Evolutionary conservation across 2,888 invertebrate genomes (phyloP).

Genomic region (Alloscopus bannaensis): DNA sequence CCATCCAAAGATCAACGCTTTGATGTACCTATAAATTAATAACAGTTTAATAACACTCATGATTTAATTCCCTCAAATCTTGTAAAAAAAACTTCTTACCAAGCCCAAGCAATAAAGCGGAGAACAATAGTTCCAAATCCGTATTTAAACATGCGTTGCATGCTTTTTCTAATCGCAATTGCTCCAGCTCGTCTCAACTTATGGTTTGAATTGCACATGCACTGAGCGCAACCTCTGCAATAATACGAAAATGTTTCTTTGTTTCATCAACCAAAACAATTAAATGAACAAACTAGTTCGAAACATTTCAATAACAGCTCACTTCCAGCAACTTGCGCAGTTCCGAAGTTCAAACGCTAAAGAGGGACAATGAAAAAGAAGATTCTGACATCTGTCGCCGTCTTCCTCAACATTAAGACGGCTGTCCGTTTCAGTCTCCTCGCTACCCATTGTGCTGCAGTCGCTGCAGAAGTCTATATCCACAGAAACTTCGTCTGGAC

Average conservation of each 20-base stretch:
- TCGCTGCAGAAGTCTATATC: too few species aligned
- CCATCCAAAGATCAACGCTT: conserved; percentile 67
- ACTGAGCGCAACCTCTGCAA: conserved; percentile 60
- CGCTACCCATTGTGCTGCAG: not conserved
- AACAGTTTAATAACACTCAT: not conserved
- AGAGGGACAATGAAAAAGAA: conserved; percentile 27
- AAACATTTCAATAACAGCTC: conserved; percentile 1
- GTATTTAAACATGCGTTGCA: conserved; percentile 54
- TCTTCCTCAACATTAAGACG: not conserved
- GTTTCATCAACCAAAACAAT: not conserved
- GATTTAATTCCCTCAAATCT: not conserved
- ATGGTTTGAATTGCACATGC: conserved; percentile 63
- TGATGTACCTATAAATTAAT: conserved; percentile 63
- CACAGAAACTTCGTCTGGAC: too few species aligned
- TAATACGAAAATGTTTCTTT: conserved; percentile 16
- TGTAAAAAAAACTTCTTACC: conserved; percentile 58
- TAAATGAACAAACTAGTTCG: not conserved
- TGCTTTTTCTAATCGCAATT: conserved; percentile 39
- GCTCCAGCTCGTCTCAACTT: conserved; percentile 57
- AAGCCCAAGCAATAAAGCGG: conserved; percentile 68
- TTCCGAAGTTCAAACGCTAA: not conserved
- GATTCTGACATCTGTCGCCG: not conserved
- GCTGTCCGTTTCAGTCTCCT: conserved; percentile 13
- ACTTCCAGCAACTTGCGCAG: conserved; percentile 28
- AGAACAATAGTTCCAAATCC: conserved; percentile 71